Percentiles rank a stretch among this genome's conserved stretches.
These are phyloP conservation scores for Tipula helvola DNA, from an alignment of 2,888 invertebrate genomes.

Conservation along the genomic window DNA sequence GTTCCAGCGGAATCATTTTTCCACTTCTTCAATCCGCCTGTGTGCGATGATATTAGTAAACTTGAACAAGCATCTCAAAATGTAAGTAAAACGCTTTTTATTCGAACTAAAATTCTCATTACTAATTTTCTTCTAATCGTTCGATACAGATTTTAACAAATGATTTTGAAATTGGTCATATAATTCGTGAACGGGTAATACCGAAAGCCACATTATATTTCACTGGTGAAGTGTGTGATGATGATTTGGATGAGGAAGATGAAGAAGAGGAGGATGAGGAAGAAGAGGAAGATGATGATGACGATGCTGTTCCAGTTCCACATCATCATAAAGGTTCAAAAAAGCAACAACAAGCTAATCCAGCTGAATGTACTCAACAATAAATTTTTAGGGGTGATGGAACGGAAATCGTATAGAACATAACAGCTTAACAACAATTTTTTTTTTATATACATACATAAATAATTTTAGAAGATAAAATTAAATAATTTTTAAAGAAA, in stretches of 20 bases:
- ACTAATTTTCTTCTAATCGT: neutral
- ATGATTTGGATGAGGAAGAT: constrained; percentile 64
- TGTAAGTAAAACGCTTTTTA: constrained; percentile 18
- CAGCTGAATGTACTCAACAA: constrained; percentile 62
- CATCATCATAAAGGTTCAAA: constrained; percentile 21
- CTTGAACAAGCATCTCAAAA: constrained; percentile 76
- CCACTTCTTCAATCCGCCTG: constrained; percentile 95
- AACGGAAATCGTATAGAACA: neutral
- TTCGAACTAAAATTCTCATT: neutral
- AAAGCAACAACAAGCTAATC: constrained; percentile 33
- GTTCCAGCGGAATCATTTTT: constrained; percentile 98
- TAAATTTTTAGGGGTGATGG: constrained; percentile 24
- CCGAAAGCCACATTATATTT: constrained; percentile 95
- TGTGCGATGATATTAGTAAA: constrained; percentile 68
- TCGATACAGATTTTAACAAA: constrained; percentile 56
- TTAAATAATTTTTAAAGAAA: neutral
- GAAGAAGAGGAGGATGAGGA: constrained; percentile 43
- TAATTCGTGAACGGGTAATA: constrained; percentile 90
- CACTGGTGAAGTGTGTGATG: constrained; percentile 80
- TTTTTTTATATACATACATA: neutral
- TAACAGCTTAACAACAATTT: neutral
- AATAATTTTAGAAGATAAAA: neutral
- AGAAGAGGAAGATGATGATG: constrained; percentile 48
- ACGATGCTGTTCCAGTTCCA: constrained; percentile 30
- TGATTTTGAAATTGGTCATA: constrained; percentile 98